Base-by-base conservation (phyloP, 2,888 invertebrate species). In the Eurois occulta region DNA sequence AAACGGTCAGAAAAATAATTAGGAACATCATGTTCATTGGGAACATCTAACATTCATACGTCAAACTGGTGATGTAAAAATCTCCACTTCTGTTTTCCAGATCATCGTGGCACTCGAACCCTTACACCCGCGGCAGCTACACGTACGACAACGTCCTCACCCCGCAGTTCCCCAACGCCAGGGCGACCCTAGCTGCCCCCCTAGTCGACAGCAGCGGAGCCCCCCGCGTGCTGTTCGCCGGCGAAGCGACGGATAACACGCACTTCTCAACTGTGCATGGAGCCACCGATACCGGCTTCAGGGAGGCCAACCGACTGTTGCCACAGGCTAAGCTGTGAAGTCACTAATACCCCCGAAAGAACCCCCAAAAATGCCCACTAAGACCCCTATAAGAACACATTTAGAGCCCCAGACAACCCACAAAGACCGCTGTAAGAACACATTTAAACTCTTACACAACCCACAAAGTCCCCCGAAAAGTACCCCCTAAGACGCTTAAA, bases 251-350 rank as follows among this genome's bases (percentile, higher is more conserved):
- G 0, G 88, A 95, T 2, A 48, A 67, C 0, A 96, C 94, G 35
- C 98, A 97, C 89, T 98, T 97, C 91, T 97, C 98, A 0, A 98
- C 98, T 0, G 98, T 98, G 0, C 98, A 98, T 88, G 98, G 98
- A 0, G 98, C 98, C 0, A 94, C 97, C 0, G 98, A 98, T 84
- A 96, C 97, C 0, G 98, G 98, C 0, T 96, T 96, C 88, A 95
- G 98, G 55, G 98, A 98, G 90, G 98, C 98, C 0, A 87, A 75
- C 58, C 88, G 77, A 52, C 78, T 52, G 43, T 48, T 85, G 5
- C 83, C 82, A 0, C 81, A 81, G 3, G 69, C 80, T 28, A 89
- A 85, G 21, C 48, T 86, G 74, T 88, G 35, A 74, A 58, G 2
- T 16, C 4, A 24, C 1, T n/a, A 28, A 28, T 2, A 65, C 41